A percentile compares a stretch with the other conserved stretches of the same genome.
Evolutionary conservation across 2,888 invertebrate genomes (phyloP).

Genomic region (Platerodrilus igneus): DNA sequence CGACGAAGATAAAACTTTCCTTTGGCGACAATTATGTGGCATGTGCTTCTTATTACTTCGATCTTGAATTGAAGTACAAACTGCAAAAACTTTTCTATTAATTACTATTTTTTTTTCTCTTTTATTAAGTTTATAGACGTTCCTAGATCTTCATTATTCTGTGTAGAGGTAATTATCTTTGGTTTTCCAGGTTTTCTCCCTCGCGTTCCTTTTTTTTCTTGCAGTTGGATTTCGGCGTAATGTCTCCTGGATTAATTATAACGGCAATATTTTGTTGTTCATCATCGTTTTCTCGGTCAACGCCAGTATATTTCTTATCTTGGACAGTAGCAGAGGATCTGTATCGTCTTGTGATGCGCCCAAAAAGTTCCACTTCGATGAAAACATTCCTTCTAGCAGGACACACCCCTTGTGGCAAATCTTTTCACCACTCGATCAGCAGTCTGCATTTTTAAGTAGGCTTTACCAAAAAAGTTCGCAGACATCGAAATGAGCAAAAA

Average conservation of each 20-base stretch:
- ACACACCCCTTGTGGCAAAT: conserved; percentile 6
- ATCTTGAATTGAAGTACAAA: not conserved
- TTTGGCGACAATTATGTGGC: not conserved
- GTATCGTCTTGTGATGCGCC: too few relatives aligned
- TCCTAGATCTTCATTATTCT: too few relatives aligned
- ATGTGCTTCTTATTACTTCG: not conserved
- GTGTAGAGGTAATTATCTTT: not conserved
- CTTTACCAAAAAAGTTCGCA: conserved; percentile 7
- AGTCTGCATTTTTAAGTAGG: conserved; percentile 5
- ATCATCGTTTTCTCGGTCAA: too few relatives aligned
- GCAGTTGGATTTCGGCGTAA: not conserved
- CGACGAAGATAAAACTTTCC: too few relatives aligned
- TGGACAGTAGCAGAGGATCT: too few relatives aligned
- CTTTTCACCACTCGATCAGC: conserved; percentile 7
- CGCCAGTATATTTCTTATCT: too few relatives aligned
- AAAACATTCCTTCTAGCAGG: too few relatives aligned
- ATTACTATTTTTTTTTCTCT: too few relatives aligned
- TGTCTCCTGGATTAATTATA: not conserved
- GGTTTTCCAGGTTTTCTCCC: not conserved
- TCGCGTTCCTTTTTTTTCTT: not conserved
- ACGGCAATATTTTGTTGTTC: not conserved
- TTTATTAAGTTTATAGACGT: too few relatives aligned
- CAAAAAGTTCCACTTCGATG: too few relatives aligned
- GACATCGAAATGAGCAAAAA: conserved; percentile 8
- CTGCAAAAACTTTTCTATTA: not conserved